Base-by-base conservation (phyloP, 2,888 invertebrate species). In the Schizaphis graminum region DNA sequence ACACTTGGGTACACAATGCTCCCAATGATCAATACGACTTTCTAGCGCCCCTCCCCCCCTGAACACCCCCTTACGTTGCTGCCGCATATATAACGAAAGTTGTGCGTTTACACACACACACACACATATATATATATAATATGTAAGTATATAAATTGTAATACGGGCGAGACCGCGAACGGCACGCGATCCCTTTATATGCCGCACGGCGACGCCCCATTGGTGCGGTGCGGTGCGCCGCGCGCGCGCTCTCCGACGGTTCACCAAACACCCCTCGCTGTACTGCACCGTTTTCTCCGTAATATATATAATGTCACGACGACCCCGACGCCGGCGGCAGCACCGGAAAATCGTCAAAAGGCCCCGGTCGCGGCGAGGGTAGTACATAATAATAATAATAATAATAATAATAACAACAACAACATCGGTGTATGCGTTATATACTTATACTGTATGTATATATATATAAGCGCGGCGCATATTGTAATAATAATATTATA, bases 1-100 rank as follows among this genome's bases (percentile, higher is more conserved):
- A 85, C 56, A 85, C 53, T 8, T 28, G 11, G 16, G 28, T 35
- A 84, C 77, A 84, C 10, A 93, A 44, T 41, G 85, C 44, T 61
- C 86, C 61, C 94, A 67, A 91, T 94, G 94, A 94, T 94, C 94
- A 94, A 94, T 94, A 94, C 94, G 86, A 94, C 94, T 94, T 94
- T 94, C 85, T 91, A 91, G 90, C 94, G 53, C 90, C 91, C 91
- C 61, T 3, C 3, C 44, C 86, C 61, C 28, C 61, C 53, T 57
- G 35, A 24, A 5, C 35, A 44, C 13, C 67, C 53, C 49, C 44
- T 21, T 13, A n/a, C 67, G n/a, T n/a, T n/a, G 35, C 7, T 35
- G 77, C 77, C 77, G 21, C 67, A 49, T 11, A 44, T 84, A 89
- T 26, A 93, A 85, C 57, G 44, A 26, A 35, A 56, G 77, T 77